Percentiles rank a stretch among this genome's conserved stretches.
Evolutionary conservation across 2,113 vertebrate species (phyloP).

Genomic region (Pogona vitticeps): DNA sequence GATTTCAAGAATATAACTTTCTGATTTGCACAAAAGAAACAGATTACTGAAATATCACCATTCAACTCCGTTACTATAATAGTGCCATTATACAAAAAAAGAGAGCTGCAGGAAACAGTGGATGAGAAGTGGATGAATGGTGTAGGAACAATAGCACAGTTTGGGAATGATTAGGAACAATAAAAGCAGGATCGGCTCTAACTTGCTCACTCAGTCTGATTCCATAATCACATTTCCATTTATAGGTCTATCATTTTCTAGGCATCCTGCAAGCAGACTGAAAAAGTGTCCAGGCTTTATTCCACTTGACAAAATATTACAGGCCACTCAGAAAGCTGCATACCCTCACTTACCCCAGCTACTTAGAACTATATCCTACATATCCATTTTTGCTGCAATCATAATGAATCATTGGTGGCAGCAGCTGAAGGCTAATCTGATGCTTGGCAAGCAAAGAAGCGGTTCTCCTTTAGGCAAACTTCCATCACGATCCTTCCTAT

Average conservation of each 20-base stretch:
- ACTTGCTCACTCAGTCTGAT: neutral
- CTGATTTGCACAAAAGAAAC: neutral
- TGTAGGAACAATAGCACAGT: neutral
- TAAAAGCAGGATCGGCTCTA: neutral
- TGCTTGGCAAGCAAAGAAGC: neutral
- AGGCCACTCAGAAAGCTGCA: neutral
- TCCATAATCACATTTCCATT: neutral
- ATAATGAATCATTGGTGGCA: neutral
- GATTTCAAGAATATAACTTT: neutral
- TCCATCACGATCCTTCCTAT: neutral
- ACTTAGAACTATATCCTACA: neutral
- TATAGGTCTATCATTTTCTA: neutral
- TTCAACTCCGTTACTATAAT: neutral
- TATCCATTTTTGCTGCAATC: neutral
- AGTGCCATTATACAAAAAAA: neutral
- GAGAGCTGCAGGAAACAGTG: neutral
- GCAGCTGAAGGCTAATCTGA: neutral
- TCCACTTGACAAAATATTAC: neutral
- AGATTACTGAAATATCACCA: neutral
- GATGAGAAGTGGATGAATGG: neutral
- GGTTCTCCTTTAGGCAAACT: neutral
- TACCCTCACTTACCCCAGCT: neutral
- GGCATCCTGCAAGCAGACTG: neutral
- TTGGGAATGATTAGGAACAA: neutral
- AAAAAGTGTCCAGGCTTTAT: neutral